Conservation (phyloP, 2,888 invertebrate genomes). For the Sphinx pinastri region DNA sequence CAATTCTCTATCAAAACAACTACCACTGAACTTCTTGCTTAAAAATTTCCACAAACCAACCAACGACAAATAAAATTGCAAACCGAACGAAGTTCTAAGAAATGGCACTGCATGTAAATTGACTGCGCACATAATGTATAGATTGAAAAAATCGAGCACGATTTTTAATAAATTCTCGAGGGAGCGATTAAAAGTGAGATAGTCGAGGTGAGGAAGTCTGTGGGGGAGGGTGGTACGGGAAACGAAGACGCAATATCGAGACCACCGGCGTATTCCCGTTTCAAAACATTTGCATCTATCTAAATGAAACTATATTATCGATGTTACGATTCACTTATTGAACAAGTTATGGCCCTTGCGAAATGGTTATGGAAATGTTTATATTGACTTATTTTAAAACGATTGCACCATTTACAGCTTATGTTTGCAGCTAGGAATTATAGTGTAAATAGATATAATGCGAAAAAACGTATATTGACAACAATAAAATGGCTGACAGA, state of each 20-base stretch:
- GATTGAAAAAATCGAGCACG: constrained; percentile 50
- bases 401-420: neutral
- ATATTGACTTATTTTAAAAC: constrained; percentile 8
- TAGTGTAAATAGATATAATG: neutral
- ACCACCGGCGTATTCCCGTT: constrained; percentile 61
- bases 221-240: constrained; percentile 29
- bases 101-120: constrained; percentile 12
- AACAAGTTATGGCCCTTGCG: constrained; percentile 56
- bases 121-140: constrained; percentile 32
- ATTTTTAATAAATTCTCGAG: constrained; percentile 69
- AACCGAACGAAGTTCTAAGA: neutral
- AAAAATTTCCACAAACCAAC: no score
- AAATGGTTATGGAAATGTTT: constrained; percentile 39
- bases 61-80: neutral
- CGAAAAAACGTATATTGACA: neutral
- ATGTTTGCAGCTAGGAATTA: neutral
- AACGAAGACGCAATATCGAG: constrained; percentile 63
- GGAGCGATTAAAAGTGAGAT: constrained; percentile 72
- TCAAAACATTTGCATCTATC: constrained; percentile 71
- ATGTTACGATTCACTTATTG: constrained; percentile 62
- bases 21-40: no score
- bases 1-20: no score
- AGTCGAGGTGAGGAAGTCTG: constrained; percentile 57
- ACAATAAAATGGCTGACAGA: no score
- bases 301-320: constrained; percentile 58